Conservation (phyloP, 1,140 invertebrate genomes). For the Drosophila cardini region DNA sequence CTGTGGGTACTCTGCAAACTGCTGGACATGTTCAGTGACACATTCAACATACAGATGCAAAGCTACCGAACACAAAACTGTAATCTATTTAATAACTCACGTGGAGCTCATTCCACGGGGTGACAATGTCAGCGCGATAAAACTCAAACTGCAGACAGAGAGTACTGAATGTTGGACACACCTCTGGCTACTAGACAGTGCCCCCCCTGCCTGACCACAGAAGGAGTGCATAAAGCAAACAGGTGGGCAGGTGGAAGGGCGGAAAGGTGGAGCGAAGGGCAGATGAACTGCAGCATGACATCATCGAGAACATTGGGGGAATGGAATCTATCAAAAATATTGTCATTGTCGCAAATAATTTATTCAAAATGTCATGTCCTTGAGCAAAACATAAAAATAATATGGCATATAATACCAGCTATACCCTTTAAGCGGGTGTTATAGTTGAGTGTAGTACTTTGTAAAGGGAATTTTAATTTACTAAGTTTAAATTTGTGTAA, state of each 20-base stretch:
- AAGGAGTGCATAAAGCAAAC: neutral
- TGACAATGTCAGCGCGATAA: slow-evolving; percentile 62
- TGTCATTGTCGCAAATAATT: slow-evolving; percentile 27
- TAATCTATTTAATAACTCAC: slow-evolving; percentile 82
- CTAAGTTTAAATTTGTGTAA: slow-evolving; percentile 19
- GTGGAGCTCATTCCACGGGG: slow-evolving; percentile 36
- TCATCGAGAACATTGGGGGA: slow-evolving; percentile 30
- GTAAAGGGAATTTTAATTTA: too few relatives aligned
- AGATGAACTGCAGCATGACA: slow-evolving; percentile 17
- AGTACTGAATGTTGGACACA: neutral
- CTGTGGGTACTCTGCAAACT: slow-evolving; percentile 2
- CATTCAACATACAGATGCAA: slow-evolving; percentile 41
- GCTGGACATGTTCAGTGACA: slow-evolving; percentile 47
- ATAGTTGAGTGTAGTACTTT: too few relatives aligned
- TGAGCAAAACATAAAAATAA: neutral
- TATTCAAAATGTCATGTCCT: slow-evolving; percentile 27
- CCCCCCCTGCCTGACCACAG: slow-evolving; percentile 2
- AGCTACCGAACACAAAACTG: slow-evolving; percentile 59
- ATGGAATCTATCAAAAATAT: slow-evolving; percentile 54
- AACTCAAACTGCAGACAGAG: slow-evolving; percentile 44
- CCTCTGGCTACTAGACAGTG: neutral
- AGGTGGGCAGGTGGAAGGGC: neutral
- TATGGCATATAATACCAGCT: too few relatives aligned
- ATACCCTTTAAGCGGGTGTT: too few relatives aligned
- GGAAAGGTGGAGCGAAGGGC: neutral